A percentile compares a stretch with the other conserved stretches of the same genome.
These are phyloP conservation scores for Pasiphila rectangulata DNA, from an alignment of 2,888 invertebrate species.

Conservation along the genomic window DNA sequence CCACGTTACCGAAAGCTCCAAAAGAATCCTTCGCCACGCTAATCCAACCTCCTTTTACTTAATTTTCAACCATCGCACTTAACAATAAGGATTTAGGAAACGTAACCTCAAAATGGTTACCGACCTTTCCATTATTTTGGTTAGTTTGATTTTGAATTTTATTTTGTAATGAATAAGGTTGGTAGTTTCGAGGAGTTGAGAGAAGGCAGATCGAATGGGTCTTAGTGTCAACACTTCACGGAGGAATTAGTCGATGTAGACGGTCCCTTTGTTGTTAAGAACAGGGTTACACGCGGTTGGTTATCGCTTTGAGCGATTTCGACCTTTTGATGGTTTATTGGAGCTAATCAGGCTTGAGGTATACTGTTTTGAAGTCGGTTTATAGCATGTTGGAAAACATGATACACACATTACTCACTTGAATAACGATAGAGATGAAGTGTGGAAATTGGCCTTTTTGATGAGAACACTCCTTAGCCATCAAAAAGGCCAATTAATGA, in stretches of 20 bases:
- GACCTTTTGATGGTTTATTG: conserved; percentile 23
- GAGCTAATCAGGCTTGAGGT: conserved; percentile 19
- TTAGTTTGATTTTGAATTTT: background rate
- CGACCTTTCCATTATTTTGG: background rate
- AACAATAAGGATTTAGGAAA: background rate
- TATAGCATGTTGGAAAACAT: too few relatives aligned
- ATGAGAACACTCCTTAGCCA: too few relatives aligned
- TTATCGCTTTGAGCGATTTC: conserved; percentile 25
- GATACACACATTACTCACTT: too few relatives aligned
- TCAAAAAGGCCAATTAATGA: too few relatives aligned
- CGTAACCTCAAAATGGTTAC: conserved; percentile 1
- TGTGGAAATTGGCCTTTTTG: too few relatives aligned
- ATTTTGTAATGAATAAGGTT: background rate
- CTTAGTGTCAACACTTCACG: conserved; percentile 79
- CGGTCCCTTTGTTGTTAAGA: conserved; percentile 58
- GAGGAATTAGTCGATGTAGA: conserved; percentile 51
- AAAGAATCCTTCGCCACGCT: conserved; percentile 38
- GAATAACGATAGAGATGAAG: too few relatives aligned
- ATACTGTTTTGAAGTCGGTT: conserved; percentile 15
- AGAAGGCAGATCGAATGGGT: conserved; percentile 65
- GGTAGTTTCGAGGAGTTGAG: conserved; percentile 44
- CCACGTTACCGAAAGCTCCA: conserved; percentile 55
- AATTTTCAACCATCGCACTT: conserved; percentile 2
- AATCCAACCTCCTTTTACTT: background rate
- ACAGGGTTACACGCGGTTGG: conserved; percentile 54